Conservation (phyloP, 2,797 vertebrate genomes). For the Australoheros facetus region DNA sequence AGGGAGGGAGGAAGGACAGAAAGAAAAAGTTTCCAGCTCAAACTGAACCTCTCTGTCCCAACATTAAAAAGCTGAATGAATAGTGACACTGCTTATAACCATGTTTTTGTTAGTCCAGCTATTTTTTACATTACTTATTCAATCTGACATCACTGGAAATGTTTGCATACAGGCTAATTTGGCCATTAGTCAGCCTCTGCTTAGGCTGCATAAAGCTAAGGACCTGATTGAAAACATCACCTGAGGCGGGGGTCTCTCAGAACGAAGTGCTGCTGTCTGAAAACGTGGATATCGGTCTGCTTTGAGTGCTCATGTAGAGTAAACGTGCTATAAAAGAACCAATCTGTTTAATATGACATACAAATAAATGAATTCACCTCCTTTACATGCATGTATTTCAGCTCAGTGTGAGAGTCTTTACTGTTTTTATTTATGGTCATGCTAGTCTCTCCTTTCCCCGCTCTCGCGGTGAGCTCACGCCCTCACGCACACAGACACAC, state of each 20-base stretch:
- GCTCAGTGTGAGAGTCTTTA: background rate
- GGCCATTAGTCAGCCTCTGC: background rate
- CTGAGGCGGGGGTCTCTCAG: background rate
- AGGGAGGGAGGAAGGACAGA: background rate
- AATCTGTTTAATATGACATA: too few relatives aligned
- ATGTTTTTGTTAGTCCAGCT: background rate
- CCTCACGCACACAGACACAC: too few relatives aligned
- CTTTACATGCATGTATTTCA: background rate
- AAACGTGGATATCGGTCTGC: too few relatives aligned
- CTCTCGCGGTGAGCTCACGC: background rate
- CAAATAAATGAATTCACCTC: accelerated
- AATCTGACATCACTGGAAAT: slow-evolving; percentile 10
- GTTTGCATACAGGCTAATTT: background rate
- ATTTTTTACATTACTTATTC: background rate
- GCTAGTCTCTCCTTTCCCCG: background rate
- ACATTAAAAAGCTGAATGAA: background rate
- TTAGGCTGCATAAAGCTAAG: background rate
- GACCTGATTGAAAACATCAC: background rate
- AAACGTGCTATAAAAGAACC: too few relatives aligned
- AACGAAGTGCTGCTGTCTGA: background rate
- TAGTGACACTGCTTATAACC: background rate
- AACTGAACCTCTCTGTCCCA: background rate
- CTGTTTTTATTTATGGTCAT: background rate
- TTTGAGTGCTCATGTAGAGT: too few relatives aligned
- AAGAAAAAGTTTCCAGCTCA: background rate